Evolutionary conservation across 2,113 vertebrate species (phyloP), one percentile per base, ranked within the genome.

Genomic region (Malurus melanocephalus): DNA sequence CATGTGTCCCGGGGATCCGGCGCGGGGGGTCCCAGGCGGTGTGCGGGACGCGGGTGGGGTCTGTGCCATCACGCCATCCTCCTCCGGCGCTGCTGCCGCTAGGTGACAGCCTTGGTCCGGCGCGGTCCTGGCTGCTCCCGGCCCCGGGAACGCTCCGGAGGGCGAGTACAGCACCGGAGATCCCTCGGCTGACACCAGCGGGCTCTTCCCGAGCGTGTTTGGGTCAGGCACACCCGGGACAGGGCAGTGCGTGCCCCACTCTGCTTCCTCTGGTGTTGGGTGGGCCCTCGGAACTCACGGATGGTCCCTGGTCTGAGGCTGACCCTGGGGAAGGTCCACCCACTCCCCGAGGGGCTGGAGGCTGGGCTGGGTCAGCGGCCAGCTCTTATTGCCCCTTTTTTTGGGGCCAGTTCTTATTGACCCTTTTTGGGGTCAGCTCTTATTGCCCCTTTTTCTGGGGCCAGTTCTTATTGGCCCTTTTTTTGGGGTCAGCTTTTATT

Each of bases 81-180:
- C 42, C 17, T 0, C 15, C 28, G 2, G 56, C 53, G 56, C 62
- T 53, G n/a, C 8, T 11, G 81, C 93, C 93, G 4, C 94, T 82
- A 85, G 95, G 84, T 92, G 95, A 49, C 90, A 83, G 88, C 53
- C 84, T 83, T 1, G 88, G 19, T 55, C 78, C 84, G 60, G 74
- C 18, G 1, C 1, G 17, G 9, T 30, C 30, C 3, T 2, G 43
- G 64, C 77, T 33, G 80, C 32, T 61, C 27, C 0, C 2, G 32
- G 76, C 19, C 46, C 57, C 20, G 38, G 87, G 57, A 51, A 14
- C 0, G 51, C 83, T 8, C 23, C 49, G 57, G 19, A 26, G 26
- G 45, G 48, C 0, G 18, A 52, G 1, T 78, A 5, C 52, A 2
- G 60, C n/a, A 11, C 7, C 1, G 62, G 69, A 6, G 64, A 7